Percentiles rank a stretch among this genome's conserved stretches.
Evolutionary conservation across 2,113 vertebrate genomes (phyloP).

Genomic region (Lontra canadensis): DNA sequence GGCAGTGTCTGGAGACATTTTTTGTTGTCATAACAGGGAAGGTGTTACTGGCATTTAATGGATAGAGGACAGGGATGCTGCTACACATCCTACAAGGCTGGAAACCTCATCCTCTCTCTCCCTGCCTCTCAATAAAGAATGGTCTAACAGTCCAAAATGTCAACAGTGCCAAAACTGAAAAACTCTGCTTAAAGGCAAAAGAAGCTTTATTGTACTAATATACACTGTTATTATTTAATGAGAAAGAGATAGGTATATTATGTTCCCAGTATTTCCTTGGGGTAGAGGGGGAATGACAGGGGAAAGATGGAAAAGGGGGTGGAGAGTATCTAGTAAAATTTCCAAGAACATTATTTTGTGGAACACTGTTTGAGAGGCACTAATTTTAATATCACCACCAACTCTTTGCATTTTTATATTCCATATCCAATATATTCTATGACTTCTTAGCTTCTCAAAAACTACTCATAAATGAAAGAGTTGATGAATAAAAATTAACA

Average conservation of each 20-base stretch:
- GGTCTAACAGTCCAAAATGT: background rate
- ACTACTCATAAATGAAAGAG: slow-evolving; percentile 17
- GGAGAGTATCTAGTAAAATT: background rate
- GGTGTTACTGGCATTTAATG: background rate
- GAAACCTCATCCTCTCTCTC: background rate
- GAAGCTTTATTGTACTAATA: background rate
- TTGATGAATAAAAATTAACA: slow-evolving; percentile 52
- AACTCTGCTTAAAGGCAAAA: slow-evolving; percentile 9
- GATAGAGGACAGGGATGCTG: background rate
- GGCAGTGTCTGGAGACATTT: slow-evolving; percentile 31
- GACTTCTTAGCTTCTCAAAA: slow-evolving; percentile 31
- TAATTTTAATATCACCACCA: background rate
- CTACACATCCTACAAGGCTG: background rate
- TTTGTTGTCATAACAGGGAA: background rate
- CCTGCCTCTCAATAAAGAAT: background rate
- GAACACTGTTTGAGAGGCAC: background rate
- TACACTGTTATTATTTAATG: background rate
- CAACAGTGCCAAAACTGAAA: background rate
- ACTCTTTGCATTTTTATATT: slow-evolving; percentile 6
- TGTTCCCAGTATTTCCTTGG: background rate
- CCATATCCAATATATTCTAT: background rate
- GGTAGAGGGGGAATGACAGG: background rate
- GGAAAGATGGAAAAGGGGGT: background rate
- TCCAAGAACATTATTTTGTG: background rate
- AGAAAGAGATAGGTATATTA: background rate